Evolutionary conservation across 2,888 invertebrate species (phyloP).

Genomic region (Aproaerema taeniolella): DNA sequence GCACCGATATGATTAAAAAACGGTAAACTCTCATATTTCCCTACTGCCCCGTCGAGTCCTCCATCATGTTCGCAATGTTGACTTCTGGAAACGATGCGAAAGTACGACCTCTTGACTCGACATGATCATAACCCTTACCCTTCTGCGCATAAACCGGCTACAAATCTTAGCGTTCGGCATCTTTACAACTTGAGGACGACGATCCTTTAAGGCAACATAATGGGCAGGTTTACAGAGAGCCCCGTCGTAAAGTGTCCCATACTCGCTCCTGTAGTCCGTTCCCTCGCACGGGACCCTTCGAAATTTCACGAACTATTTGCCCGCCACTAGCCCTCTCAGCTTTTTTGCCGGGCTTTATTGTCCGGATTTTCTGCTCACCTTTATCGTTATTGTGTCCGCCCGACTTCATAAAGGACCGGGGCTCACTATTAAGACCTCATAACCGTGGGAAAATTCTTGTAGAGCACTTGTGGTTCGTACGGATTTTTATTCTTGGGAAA

Average conservation of each 20-base stretch:
- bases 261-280: constrained; percentile 48
- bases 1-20: constrained; percentile 21
- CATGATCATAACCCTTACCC: constrained; percentile 74
- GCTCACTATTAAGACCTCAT: constrained; percentile 74
- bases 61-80: constrained; percentile 68
- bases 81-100: constrained; percentile 69
- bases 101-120: constrained; percentile 68
- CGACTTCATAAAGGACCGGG: constrained; percentile 69
- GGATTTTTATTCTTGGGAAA: constrained; percentile 7
- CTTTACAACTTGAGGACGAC: constrained; percentile 70
- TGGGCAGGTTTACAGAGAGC: constrained; percentile 73
- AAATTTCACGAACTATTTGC: constrained; percentile 76
- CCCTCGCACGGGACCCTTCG: constrained; percentile 57
- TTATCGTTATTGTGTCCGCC: constrained; percentile 75
- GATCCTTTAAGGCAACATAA: constrained; percentile 76
- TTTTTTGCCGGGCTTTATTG: constrained; percentile 75
- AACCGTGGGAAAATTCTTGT: constrained; percentile 67
- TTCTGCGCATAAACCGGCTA: constrained; percentile 71
- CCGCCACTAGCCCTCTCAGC: constrained; percentile 70
- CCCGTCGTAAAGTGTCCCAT: constrained; percentile 74
- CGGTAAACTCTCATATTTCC: constrained; percentile 47
- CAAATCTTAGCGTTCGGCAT: constrained; percentile 74
- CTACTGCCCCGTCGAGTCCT: constrained; percentile 55
- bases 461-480: constrained; percentile 21
- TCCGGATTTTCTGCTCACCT: constrained; percentile 75